Evolutionary conservation across 2,797 vertebrate genomes (phyloP), one percentile per base, ranked within the genome.

Genomic region (Australoheros facetus): DNA sequence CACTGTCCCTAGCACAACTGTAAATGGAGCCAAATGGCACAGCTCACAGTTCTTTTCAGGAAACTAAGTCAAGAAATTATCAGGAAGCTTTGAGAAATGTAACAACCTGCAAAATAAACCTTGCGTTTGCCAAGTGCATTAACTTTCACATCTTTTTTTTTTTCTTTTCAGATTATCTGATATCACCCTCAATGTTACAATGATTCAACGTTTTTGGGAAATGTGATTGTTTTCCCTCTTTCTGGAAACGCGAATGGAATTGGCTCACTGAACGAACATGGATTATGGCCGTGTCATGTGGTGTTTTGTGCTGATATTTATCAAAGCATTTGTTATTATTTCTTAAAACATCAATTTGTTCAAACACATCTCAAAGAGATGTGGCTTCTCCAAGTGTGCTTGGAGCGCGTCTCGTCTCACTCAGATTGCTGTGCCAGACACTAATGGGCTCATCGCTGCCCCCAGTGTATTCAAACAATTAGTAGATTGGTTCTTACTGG

Each of bases 391-490:
- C 64, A 51, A 69, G 26, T 69, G 19, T 45, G 19, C 48, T 14
- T 32, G 64, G 21, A 48, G 54, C 28, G 0, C 1, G 53, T 74
- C 10, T 62, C 2, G 14, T 70, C 48, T 48, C 45, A n/a, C 37
- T 55, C 17, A 1, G 45, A 26, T 51, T 69, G 45, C 64, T 51
- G 45, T 69, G 4, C 28, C 55, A n/a, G 26, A 53, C 70, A 17
- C 37, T 16, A 59, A 78, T 11, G 1, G 51, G 30, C 66, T 73
- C 54, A 32, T 42, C n/a, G 28, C 32, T 74, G 48, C 51, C 58
- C 19, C 69, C 58, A 34, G 42, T 55, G 34, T 19, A 83, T 71
- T 45, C 56, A 54, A 42, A 79, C 73, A 53, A 66, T 66, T 69
- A 69, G 45, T n/a, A 51, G 51, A 69, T 69, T 69, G 64, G 64